A percentile compares a stretch with the other conserved stretches of the same genome.
Conservation (phyloP, 2,797 vertebrate genomes). For the Notoglanidium macrostoma region DNA sequence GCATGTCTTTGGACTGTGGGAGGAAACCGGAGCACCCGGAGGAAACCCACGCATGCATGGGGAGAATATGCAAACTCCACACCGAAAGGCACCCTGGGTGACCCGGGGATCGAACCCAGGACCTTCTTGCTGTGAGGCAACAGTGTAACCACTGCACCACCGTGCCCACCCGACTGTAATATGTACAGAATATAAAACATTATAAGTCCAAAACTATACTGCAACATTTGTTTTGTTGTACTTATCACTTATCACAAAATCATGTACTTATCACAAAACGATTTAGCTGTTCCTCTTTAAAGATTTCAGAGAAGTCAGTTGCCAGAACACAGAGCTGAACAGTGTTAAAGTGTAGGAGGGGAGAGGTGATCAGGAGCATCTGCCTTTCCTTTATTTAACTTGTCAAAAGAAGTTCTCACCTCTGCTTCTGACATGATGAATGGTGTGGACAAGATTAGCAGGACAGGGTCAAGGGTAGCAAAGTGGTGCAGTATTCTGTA, state of each 20-base stretch:
- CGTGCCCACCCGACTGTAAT: too few species aligned
- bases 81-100: too few species aligned
- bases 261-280: not conserved
- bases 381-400: conserved; percentile 11
- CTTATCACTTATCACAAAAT: not conserved
- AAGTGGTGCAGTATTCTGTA: conserved; percentile 10
- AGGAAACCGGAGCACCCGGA: too few species aligned
- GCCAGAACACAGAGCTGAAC: not conserved
- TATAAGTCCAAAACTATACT: not conserved
- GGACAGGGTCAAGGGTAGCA: conserved; percentile 8
- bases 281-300: not conserved
- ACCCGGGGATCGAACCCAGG: too few species aligned
- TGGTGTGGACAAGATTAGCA: not conserved
- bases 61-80: too few species aligned
- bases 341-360: not conserved
- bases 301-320: not conserved
- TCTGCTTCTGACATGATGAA: conserved; percentile 5
- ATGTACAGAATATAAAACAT: not conserved
- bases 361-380: not conserved
- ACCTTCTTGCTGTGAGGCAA: too few species aligned
- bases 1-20: too few species aligned
- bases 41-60: too few species aligned
- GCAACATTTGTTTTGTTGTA: not conserved
- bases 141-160: too few species aligned
- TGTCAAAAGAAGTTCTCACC: conserved; percentile 6